phyloP scores from a whole-genome alignment of 2,113 vertebrate species.

The Euleptes europaea region DNA sequence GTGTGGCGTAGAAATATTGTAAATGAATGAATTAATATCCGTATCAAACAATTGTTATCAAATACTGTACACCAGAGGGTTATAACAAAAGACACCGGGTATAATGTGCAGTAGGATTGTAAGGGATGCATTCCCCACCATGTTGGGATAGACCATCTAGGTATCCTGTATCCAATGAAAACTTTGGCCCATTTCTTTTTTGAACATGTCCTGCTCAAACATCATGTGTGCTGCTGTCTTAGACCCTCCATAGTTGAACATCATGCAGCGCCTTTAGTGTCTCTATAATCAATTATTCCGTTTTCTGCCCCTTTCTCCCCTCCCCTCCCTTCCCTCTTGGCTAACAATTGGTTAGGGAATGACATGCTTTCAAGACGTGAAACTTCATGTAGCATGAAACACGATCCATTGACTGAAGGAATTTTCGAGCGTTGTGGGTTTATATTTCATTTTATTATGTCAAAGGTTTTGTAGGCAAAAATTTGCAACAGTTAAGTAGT shows the following conservation, averaged over 20 bases:
- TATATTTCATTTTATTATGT: constrained; percentile 77
- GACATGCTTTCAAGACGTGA: constrained; percentile 65
- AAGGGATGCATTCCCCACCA: too few relatives aligned
- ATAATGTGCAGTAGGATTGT: too few relatives aligned
- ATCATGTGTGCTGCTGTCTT: neutral
- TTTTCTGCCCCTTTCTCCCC: constrained; percentile 29
- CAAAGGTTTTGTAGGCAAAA: constrained; percentile 72
- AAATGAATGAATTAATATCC: too few relatives aligned
- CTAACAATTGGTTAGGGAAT: constrained; percentile 55
- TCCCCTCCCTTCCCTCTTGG: neutral
- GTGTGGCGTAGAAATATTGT: too few relatives aligned
- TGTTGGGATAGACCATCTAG: too few relatives aligned
- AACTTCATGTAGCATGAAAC: constrained; percentile 69
- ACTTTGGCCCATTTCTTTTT: neutral
- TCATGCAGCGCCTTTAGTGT: constrained; percentile 33
- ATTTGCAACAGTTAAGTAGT: constrained; percentile 76
- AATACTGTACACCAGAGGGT: too few relatives aligned
- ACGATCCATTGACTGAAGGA: constrained; percentile 68
- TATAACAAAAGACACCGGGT: too few relatives aligned
- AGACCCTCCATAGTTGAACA: constrained; percentile 5
- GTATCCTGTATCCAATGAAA: neutral
- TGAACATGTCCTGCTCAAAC: neutral
- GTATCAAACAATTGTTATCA: too few relatives aligned
- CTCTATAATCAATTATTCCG: constrained; percentile 56
- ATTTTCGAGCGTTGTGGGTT: constrained; percentile 74